phyloP scores from a whole-genome alignment of 2,888 invertebrate species.

The Cyclophora albipunctata region DNA sequence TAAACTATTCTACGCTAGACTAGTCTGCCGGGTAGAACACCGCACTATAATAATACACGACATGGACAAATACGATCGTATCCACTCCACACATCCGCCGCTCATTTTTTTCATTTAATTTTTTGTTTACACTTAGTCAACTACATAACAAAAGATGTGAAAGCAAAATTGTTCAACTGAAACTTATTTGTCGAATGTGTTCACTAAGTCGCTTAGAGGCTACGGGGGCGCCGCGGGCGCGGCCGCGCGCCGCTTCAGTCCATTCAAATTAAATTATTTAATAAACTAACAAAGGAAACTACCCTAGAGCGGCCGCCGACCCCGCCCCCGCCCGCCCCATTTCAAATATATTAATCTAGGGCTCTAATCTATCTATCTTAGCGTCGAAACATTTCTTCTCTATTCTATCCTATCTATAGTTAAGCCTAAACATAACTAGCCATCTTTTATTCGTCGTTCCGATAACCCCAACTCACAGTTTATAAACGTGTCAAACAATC shows the following conservation, averaged over 20 bases:
- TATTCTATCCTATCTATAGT: slow-evolving; percentile 72
- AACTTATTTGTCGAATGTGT: slow-evolving; percentile 65
- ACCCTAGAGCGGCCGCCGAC: slow-evolving; percentile 54
- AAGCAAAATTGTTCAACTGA: slow-evolving; percentile 72
- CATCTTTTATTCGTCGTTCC: slow-evolving; percentile 53
- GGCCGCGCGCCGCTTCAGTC: slow-evolving; percentile 58
- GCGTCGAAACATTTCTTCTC: slow-evolving; percentile 66
- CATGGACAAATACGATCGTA: slow-evolving; percentile 73
- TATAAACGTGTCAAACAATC: slow-evolving; percentile 59
- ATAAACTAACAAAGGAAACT: slow-evolving; percentile 74
- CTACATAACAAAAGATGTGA: slow-evolving; percentile 75
- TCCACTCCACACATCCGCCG: slow-evolving; percentile 58
- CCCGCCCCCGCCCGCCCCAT: slow-evolving; percentile 40
- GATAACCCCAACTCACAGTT: slow-evolving; percentile 52
- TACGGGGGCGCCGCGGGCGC: slow-evolving; percentile 35
- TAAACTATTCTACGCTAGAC: slow-evolving; percentile 77
- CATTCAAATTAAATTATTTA: slow-evolving; percentile 74
- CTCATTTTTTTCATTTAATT: slow-evolving; percentile 59
- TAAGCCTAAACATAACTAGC: slow-evolving; percentile 63
- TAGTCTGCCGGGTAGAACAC: slow-evolving; percentile 75
- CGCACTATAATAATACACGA: slow-evolving; percentile 72
- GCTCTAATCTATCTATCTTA: slow-evolving; percentile 69
- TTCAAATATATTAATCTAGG: slow-evolving; percentile 61
- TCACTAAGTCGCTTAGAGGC: slow-evolving; percentile 53
- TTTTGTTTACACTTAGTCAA: slow-evolving; percentile 71